Percentiles rank a stretch among this genome's conserved stretches.
These are phyloP conservation scores for Chironomus striatipennis DNA, from an alignment of 1,140 invertebrate genomes.

Conservation along the genomic window DNA sequence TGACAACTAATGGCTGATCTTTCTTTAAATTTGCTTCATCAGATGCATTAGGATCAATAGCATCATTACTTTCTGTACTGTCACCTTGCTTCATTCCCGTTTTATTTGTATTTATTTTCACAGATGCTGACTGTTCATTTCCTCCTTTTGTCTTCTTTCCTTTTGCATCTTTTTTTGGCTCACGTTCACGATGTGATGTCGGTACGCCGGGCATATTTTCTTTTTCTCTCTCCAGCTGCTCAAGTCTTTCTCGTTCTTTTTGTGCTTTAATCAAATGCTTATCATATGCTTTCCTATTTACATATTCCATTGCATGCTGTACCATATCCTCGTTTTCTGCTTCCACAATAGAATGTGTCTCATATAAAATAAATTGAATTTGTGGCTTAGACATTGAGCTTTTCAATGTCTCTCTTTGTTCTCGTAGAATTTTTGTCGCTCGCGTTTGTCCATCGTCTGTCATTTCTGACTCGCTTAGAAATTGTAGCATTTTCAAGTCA, in stretches of 20 bases:
- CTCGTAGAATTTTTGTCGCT: constrained; percentile 51
- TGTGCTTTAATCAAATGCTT: constrained; percentile 43
- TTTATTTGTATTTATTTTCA: not conserved
- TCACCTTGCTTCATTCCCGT: not conserved
- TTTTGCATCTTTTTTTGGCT: constrained; percentile 27
- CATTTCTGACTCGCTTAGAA: constrained; percentile 55
- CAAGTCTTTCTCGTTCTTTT: constrained; percentile 34
- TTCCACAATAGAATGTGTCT: constrained; percentile 58
- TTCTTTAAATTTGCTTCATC: not conserved
- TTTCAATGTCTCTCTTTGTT: constrained; percentile 55
- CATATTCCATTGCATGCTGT: constrained; percentile 47
- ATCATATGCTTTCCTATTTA: constrained; percentile 52
- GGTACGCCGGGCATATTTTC: constrained; percentile 29
- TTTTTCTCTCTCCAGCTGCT: constrained; percentile 36
- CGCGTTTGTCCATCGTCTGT: constrained; percentile 47
- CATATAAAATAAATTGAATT: constrained; percentile 59
- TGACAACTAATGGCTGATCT: not conserved
- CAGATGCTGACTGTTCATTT: constrained; percentile 6
- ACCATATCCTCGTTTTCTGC: constrained; percentile 58
- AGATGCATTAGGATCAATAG: not conserved
- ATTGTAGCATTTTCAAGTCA: constrained; percentile 56
- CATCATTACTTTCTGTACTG: constrained; percentile 15
- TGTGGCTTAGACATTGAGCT: constrained; percentile 59
- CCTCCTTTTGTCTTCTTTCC: constrained; percentile 28
- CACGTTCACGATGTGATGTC: constrained; percentile 12